A percentile compares a stretch with the other conserved stretches of the same genome.
phyloP scores from a whole-genome alignment of 2,888 invertebrate species.

The Galerucella calmariensis region DNA sequence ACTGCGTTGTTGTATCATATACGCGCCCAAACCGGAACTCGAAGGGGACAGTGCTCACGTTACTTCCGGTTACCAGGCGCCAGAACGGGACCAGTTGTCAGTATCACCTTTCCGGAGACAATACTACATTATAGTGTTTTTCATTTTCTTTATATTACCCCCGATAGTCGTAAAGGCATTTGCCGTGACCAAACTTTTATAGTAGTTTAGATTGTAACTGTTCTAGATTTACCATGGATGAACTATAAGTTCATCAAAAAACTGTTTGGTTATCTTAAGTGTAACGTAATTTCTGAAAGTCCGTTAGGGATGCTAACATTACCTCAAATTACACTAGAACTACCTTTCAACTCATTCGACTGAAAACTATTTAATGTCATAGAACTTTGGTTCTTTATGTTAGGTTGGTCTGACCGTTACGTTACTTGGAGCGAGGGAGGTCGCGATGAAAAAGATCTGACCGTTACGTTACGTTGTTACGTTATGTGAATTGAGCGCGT shows the following conservation, averaged over 20 bases:
- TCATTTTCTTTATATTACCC: slow-evolving; percentile 92
- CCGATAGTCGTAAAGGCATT: slow-evolving; percentile 87
- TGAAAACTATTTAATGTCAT: neutral
- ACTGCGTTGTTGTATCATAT: slow-evolving; percentile 37
- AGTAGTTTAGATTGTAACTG: slow-evolving; percentile 65
- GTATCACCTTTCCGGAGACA: slow-evolving; percentile 64
- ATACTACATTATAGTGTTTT: slow-evolving; percentile 74
- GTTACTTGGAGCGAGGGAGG: too few species aligned
- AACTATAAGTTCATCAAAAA: slow-evolving; percentile 12
- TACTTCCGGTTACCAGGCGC: slow-evolving; percentile 60
- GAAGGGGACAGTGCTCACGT: slow-evolving; percentile 51
- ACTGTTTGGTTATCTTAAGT: neutral
- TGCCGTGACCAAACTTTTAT: slow-evolving; percentile 83
- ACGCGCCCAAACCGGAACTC: slow-evolving; percentile 56
- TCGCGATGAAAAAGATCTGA: too few species aligned
- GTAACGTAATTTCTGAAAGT: too few species aligned
- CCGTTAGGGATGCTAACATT: neutral
- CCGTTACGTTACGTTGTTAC: too few species aligned
- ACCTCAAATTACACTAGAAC: neutral
- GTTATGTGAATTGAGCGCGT: too few species aligned
- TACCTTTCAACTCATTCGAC: neutral
- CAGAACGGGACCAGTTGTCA: slow-evolving; percentile 61
- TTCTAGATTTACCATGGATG: slow-evolving; percentile 33
- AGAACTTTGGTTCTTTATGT: too few species aligned
- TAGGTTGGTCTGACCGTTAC: too few species aligned